These are phyloP conservation scores for Passerculus sandwichensis DNA, from an alignment of 2,797 vertebrate species.

Conservation along the genomic window DNA sequence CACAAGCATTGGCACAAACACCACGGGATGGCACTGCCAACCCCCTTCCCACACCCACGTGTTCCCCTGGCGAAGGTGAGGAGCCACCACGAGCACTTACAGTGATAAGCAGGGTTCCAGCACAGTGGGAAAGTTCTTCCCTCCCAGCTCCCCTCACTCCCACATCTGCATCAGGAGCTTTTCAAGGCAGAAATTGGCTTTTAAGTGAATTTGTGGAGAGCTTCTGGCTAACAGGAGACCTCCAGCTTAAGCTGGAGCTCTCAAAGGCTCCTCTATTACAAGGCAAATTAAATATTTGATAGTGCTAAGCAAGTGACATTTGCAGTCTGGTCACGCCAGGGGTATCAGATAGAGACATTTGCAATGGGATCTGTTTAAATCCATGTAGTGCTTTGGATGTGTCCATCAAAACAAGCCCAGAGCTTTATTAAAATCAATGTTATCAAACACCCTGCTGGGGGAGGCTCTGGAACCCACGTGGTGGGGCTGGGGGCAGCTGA, in stretches of 20 bases:
- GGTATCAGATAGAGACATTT: constrained; percentile 53
- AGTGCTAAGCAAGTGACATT: constrained; percentile 57
- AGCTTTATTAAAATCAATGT: constrained; percentile 32
- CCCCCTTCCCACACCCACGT: fast-evolving
- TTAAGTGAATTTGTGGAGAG: neutral
- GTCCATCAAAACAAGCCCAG: neutral
- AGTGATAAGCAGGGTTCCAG: neutral
- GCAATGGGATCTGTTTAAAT: constrained; percentile 16
- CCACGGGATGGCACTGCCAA: fast-evolving
- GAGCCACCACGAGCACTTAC: fast-evolving
- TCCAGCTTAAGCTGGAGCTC: neutral
- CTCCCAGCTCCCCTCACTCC: neutral
- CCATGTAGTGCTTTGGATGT: neutral
- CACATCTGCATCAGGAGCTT: fast-evolving
- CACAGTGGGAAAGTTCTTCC: neutral
- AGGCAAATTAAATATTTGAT: constrained; percentile 55
- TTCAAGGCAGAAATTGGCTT: neutral
- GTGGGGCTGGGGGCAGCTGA: neutral
- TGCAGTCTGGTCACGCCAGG: constrained; percentile 7
- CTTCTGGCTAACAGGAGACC: neutral
- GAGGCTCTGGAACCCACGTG: neutral
- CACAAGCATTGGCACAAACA: fast-evolving
- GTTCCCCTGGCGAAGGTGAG: neutral
- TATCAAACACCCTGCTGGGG: neutral
- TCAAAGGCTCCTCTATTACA: neutral